phyloP scores from a whole-genome alignment of 2,888 invertebrate species.

The Linyphia triangularis region DNA sequence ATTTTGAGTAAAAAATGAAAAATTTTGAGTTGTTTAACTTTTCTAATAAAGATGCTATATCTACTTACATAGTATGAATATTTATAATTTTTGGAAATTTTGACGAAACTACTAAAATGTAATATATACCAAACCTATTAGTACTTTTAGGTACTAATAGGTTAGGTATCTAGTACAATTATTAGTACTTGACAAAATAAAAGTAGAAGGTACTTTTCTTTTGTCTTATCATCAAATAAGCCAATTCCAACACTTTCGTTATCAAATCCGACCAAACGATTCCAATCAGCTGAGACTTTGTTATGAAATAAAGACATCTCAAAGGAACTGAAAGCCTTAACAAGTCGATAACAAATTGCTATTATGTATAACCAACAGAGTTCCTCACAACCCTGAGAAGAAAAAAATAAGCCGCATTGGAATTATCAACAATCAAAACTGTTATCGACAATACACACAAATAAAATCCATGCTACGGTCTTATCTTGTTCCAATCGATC shows the following conservation, averaged over 20 bases:
- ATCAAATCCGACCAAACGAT: background rate
- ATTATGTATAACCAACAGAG: conserved; percentile 24
- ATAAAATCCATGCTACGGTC: background rate
- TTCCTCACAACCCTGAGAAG: background rate
- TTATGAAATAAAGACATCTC: background rate
- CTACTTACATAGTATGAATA: no score
- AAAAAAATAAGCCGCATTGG: background rate
- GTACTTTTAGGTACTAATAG: no score
- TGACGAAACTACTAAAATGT: no score
- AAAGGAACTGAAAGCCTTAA: background rate
- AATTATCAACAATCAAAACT: conserved; percentile 18
- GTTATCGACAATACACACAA: conserved; percentile 5
- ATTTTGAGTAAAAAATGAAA: no score
- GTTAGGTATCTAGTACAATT: no score
- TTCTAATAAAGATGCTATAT: no score
- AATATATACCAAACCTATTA: no score
- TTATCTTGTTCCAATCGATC: conserved; percentile 61
- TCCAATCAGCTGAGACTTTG: background rate
- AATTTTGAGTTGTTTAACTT: no score
- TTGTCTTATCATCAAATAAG: background rate
- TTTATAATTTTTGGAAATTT: no score
- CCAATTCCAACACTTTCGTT: background rate
- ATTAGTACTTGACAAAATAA: no score
- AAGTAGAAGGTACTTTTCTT: no score
- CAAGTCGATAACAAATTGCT: conserved; percentile 18